Evolutionary conservation across 1,140 invertebrate genomes (phyloP), one percentile per base, ranked within the genome.

Genomic region (Drosophila micromelanica): DNA sequence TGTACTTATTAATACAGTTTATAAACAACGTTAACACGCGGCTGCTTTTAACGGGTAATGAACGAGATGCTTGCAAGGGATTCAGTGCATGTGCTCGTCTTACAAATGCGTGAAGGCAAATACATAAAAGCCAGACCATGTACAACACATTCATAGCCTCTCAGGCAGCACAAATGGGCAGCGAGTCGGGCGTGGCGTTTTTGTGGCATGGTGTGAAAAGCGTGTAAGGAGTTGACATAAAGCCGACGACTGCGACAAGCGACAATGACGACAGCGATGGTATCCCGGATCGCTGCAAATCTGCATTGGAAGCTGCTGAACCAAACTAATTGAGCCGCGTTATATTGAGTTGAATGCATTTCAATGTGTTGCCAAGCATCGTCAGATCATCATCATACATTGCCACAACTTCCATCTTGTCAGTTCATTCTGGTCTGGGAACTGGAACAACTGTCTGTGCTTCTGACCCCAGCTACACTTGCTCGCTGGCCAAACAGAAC

Each of bases 301-400:
- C 78, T 80, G 87, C 89, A 90, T 91, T 91, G 79, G 75, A 56
- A 86, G 23, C 59, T 49, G 78, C 75, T 89, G 89, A 91, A 91
- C 89, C 84, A 80, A 72, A 90, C 78, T 91, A 91, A 91, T 91
- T 91, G 89, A 91, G 90, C 84, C 89, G 84, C 80, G 89, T 91
- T 91, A 91, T 78, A 78, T 91, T 65, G 57, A 91, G 70, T 85
- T 87, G 89, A 91, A 79, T 85, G 84, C 90, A 73, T 90, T 82
- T 91, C 54, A 91, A 91, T 91, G 84, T 71, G 75, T 90, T 82
- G 81, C 74, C 80, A 67, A 68, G 85, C 85, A 73, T 70, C 70
- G 30, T 51, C 40, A 72, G 61, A 78, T 65, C 71, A 69, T 52
- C 65, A 42, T 37, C 27, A 59, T 40, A 15, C 60, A 74, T 69